A percentile compares a stretch with the other conserved stretches of the same genome.
Evolutionary conservation across 1,140 invertebrate genomes (phyloP).

Genomic region (Maconellicoccus hirsutus): DNA sequence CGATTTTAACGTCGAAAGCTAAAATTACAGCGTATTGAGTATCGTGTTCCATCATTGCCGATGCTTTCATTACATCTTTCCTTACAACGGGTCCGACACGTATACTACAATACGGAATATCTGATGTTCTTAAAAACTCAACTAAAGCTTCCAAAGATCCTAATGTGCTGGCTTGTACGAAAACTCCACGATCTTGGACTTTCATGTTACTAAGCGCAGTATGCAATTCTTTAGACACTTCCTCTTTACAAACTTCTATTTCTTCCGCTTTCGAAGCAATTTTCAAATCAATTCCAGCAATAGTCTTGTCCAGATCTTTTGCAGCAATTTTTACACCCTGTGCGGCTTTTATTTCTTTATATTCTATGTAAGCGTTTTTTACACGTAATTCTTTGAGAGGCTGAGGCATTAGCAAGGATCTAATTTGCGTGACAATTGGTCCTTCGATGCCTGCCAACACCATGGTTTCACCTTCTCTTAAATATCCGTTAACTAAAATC

Average conservation of each 20-base stretch:
- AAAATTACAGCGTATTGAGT: slow-evolving; percentile 95
- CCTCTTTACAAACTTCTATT: slow-evolving; percentile 74
- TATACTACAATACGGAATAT: slow-evolving; percentile 97
- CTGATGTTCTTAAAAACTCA: slow-evolving; percentile 86
- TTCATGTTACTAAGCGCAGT: slow-evolving; percentile 86
- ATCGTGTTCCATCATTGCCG: slow-evolving; percentile 97
- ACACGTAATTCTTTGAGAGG: slow-evolving; percentile 83
- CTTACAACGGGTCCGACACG: slow-evolving; percentile 99
- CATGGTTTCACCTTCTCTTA: slow-evolving; percentile 87
- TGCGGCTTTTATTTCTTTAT: slow-evolving; percentile 88
- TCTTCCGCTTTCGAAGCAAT: slow-evolving; percentile 90
- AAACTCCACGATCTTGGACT: slow-evolving; percentile 83
- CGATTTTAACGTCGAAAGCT: slow-evolving; percentile 98
- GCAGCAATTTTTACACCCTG: slow-evolving; percentile 97
- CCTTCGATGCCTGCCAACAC: slow-evolving; percentile 95
- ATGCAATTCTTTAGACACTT: slow-evolving; percentile 68
- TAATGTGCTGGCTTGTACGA: slow-evolving; percentile 96
- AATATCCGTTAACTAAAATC: slow-evolving; percentile 90
- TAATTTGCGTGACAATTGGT: slow-evolving; percentile 93
- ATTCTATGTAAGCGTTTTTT: slow-evolving; percentile 88
- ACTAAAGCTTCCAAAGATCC: slow-evolving; percentile 95
- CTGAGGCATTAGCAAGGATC: slow-evolving; percentile 93
- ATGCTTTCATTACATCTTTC: slow-evolving; percentile 98
- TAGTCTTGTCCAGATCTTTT: slow-evolving; percentile 95
- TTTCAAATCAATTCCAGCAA: slow-evolving; percentile 79